These are phyloP conservation scores for Pomatorhinus ruficollis DNA, from an alignment of 2,113 vertebrate genomes.

Conservation along the genomic window DNA sequence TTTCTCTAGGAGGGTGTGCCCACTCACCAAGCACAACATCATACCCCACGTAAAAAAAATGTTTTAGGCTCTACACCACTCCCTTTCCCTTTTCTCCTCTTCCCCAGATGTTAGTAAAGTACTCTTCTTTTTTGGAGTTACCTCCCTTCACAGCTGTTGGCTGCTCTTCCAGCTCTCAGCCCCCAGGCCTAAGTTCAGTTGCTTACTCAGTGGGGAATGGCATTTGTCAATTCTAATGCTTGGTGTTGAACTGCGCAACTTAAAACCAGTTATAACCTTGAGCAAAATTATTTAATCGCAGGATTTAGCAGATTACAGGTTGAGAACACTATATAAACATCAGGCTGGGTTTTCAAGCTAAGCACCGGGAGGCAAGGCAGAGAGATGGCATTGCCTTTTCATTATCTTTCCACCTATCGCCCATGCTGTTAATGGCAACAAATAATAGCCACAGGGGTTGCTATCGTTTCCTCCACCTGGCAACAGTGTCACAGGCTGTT, in stretches of 20 bases:
- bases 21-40: background rate
- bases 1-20: background rate
- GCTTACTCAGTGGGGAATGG: background rate
- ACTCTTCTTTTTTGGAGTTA: background rate
- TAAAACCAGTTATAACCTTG: conserved; percentile 46
- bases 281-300: conserved; percentile 28
- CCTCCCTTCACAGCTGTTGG: background rate
- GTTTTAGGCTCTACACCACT: background rate
- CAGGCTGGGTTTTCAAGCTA: conserved; percentile 24
- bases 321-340: conserved; percentile 19
- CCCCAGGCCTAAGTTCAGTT: background rate
- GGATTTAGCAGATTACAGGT: conserved; percentile 46
- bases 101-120: background rate
- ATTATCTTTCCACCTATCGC: background rate
- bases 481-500: background rate
- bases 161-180: background rate
- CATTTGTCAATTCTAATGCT: background rate
- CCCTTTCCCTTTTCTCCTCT: background rate
- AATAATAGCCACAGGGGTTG: conserved; percentile 18
- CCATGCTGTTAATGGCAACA: background rate
- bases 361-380: background rate
- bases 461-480: background rate
- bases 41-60: background rate
- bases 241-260: background rate
- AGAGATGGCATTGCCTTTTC: background rate